Evolutionary conservation across 2,113 vertebrate genomes (phyloP).

Genomic region (Salvelinus fontinalis): DNA sequence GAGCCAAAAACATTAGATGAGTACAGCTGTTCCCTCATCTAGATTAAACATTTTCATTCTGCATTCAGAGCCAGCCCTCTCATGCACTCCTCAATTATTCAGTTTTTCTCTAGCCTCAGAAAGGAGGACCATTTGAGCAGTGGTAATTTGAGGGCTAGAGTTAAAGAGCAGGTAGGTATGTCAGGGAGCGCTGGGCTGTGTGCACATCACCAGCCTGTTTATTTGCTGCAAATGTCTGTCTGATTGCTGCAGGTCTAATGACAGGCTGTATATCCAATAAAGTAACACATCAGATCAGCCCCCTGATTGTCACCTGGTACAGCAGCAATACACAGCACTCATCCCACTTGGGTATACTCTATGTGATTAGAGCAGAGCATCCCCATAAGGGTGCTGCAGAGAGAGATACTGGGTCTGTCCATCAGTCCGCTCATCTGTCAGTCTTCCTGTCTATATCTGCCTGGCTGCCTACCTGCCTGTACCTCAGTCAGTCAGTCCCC

Average conservation of each 20-base stretch:
- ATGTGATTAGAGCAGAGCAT: background rate
- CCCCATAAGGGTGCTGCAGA: slow-evolving; percentile 2
- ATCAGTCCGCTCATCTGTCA: background rate
- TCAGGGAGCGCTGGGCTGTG: slow-evolving; percentile 25
- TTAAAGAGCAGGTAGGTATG: slow-evolving; percentile 59
- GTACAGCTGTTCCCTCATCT: slow-evolving; percentile 1
- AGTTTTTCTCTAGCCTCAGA: slow-evolving; percentile 29
- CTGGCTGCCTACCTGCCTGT: background rate
- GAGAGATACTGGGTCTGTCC: background rate
- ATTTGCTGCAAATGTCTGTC: slow-evolving; percentile 36
- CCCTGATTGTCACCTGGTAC: slow-evolving; percentile 23
- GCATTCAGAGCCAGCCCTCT: slow-evolving; percentile 2
- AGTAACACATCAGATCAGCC: slow-evolving; percentile 30
- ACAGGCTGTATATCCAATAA: slow-evolving; percentile 41
- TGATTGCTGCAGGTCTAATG: slow-evolving; percentile 43
- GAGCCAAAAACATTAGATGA: slow-evolving; percentile 9
- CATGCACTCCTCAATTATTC: slow-evolving; percentile 26
- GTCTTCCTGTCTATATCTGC: no score
- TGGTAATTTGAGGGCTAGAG: slow-evolving; percentile 51
- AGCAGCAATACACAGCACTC: slow-evolving; percentile 8
- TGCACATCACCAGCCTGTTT: slow-evolving; percentile 37
- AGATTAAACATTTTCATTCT: slow-evolving; percentile 13
- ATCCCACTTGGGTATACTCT: slow-evolving; percentile 3
- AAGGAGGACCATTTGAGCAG: slow-evolving; percentile 32
- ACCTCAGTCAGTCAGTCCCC: background rate